Evolutionary conservation across 2,888 invertebrate species (phyloP), one percentile per base, ranked within the genome.

Genomic region (Melanargia galathea): DNA sequence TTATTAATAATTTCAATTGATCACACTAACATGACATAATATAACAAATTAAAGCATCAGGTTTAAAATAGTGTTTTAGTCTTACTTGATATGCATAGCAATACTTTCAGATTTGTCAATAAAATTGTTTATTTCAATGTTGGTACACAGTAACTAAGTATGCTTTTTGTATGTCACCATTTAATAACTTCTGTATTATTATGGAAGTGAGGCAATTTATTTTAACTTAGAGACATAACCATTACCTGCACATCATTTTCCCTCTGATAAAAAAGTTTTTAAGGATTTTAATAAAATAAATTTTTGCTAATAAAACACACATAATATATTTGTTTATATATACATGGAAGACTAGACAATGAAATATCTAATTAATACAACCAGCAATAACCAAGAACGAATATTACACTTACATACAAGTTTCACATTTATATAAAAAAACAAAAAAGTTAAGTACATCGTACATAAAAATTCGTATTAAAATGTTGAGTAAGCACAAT

Each of bases 341-440:
- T 24, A 61, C 40, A 62, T 56, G 62, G 61, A 51, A 67, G 64
- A 63, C 63, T 63, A 65, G 54, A 63, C 13, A 55, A 48, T 18
- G 35, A 43, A 22, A 58, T 26, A 49, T 16, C 8, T 22, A 54
- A 40, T 16, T 13, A 45, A 30, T 11, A 40, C 56, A 33, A 40
- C 16, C 30, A 22, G 5, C 20, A 13, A 30, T 52, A 52, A 30
- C 24, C 18, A 55, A 40, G 30, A 24, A 35, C 22, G n/a, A 45
- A 48, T 49, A 18, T 26, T 26, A 7, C 6, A 52, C 24, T 38
- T 30, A 26, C 30, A 45, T 5, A 7, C 8, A 38, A 13, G 13
- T 43, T 30, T 20, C 2, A 46, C n/a, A 45, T n/a, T 13, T n/a
- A 45, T 33, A n/a, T 1, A 1, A 43, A 35, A 56, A 20, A 30